Conservation (phyloP, 2,113 vertebrate species). For the Lipophrys pholis region DNA sequence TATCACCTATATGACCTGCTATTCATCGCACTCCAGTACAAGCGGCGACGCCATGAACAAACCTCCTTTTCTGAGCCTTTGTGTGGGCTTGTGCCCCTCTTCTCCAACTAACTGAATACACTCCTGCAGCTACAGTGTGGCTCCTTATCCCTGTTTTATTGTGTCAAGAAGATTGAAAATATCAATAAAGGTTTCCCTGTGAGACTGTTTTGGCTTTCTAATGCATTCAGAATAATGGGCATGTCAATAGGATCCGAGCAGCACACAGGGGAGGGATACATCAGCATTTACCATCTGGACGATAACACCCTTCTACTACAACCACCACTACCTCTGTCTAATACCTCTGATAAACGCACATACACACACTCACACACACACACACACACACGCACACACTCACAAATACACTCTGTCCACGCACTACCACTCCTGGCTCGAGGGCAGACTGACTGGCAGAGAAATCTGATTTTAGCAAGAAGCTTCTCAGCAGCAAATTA, state of each 20-base stretch:
- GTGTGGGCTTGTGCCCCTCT: constrained; percentile 14
- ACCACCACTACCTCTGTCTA: constrained; percentile 1
- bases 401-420: constrained; percentile 31
- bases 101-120: constrained; percentile 23
- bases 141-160: constrained; percentile 32
- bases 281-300: constrained; percentile 27
- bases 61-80: constrained; percentile 20
- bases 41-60: constrained; percentile 10
- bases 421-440: constrained; percentile 37
- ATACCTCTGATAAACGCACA: constrained; percentile 21
- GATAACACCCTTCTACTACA: constrained; percentile 6
- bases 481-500: constrained; percentile 46
- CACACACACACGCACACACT: background rate
- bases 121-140: background rate
- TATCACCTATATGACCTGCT: constrained; percentile 59
- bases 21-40: constrained; percentile 37
- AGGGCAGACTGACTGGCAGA: constrained; percentile 33
- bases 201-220: constrained; percentile 34
- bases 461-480: constrained; percentile 48
- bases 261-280: constrained; percentile 23
- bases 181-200: constrained; percentile 47
- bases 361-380: constrained; percentile 16
- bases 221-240: constrained; percentile 46
- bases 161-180: constrained; percentile 41
- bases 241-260: constrained; percentile 29